Base-by-base conservation (phyloP, 1,140 invertebrate genomes). In the Anagrus nilaparvatae region DNA sequence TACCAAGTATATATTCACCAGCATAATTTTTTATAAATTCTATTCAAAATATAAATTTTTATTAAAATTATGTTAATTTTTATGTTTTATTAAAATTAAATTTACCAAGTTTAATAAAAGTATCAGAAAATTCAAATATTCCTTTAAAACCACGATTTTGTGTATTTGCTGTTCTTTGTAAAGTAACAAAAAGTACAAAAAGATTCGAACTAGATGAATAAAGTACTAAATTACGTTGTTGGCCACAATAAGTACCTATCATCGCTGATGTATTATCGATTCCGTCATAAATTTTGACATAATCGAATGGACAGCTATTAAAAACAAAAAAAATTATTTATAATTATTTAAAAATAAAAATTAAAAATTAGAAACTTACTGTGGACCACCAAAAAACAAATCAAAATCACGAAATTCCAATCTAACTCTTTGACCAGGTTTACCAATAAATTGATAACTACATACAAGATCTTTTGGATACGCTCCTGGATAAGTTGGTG, bases 391-490 rank as follows among this genome's bases (percentile, higher is more conserved):
- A 70, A 90, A 97, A 73, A 96, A 97, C 39, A 99, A 78, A 69
- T 97, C 94, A 70, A 99, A 98, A 70, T 99, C 96, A 54, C 90
- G 76, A 73, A 99, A 99, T 69, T 93, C 91, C 47, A 99, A 74
- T 46, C 91, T 81, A 50, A 99, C 87, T 55, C 97, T 74, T 70
- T 99, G 89, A 40, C 84, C 82, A 18, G 76, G 74, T 53, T 78
- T 76, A n/a, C 96, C 96, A 51, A 87, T 77, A 67, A 99, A 92
- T 65, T 87, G 81, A 71, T 97, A 97, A 63, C 78, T 82, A 74
- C 94, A 98, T 50, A 75, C 75, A 47, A 96, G 75, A 67, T 93
- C 87, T 68, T 97, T 97, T 43, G 96, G 95, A 73, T 99, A 99
- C 49, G 91, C 84, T 51, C 96, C 97, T 24, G 97, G 96, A 75